phyloP scores from a whole-genome alignment of 2,797 vertebrate species.

The Parotocinclus haroldoi region DNA sequence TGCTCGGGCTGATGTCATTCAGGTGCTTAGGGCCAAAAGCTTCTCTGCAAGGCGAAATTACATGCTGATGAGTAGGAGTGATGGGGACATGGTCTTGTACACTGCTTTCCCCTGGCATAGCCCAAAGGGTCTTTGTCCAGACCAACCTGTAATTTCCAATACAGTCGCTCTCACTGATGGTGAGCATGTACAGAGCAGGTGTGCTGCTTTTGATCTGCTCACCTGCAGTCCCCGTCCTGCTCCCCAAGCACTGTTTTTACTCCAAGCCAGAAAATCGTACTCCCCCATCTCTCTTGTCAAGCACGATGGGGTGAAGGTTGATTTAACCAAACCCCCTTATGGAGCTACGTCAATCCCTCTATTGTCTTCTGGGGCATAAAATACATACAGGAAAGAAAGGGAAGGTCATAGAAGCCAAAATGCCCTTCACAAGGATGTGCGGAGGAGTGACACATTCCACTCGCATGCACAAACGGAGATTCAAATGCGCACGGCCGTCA shows the following conservation, averaged over 20 bases:
- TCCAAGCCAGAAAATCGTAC: slow-evolving; percentile 32
- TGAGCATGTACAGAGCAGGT: slow-evolving; percentile 63
- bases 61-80: slow-evolving; percentile 68
- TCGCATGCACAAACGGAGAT: slow-evolving; percentile 21
- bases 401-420: slow-evolving; percentile 6
- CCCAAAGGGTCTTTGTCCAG: slow-evolving; percentile 13
- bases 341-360: no score
- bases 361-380: slow-evolving; percentile 4
- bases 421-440: not conserved
- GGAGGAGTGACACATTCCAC: slow-evolving; percentile 31
- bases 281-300: slow-evolving; percentile 38
- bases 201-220: slow-evolving; percentile 68
- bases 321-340: no score
- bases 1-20: slow-evolving; percentile 70
- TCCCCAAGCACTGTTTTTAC: slow-evolving; percentile 65
- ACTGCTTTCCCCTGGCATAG: not conserved
- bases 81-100: slow-evolving; percentile 4
- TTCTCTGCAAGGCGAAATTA: slow-evolving; percentile 23
- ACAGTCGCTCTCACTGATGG: slow-evolving; percentile 56
- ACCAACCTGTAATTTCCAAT: slow-evolving; percentile 69
- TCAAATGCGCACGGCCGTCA: slow-evolving; percentile 25
- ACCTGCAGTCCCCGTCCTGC: slow-evolving; percentile 56
- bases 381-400: slow-evolving; percentile 8
- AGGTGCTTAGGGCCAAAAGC: slow-evolving; percentile 55
- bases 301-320: slow-evolving; percentile 19